Evolutionary conservation across 1,140 invertebrate species (phyloP).

Genomic region (Hestina assimilis): DNA sequence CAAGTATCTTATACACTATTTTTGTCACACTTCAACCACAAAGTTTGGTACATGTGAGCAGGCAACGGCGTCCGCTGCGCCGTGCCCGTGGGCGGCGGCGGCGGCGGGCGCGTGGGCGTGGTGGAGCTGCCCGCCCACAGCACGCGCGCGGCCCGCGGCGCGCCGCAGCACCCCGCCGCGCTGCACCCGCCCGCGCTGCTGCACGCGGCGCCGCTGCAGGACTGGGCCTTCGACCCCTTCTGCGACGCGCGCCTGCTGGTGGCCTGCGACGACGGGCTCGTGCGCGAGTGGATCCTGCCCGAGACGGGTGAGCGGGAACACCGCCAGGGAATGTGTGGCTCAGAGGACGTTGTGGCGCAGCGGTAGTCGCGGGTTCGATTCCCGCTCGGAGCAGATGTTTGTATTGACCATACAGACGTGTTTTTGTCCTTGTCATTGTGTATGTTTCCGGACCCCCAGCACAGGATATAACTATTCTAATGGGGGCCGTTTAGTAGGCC

Average conservation of each 20-base stretch:
- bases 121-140: slow-evolving; percentile 86
- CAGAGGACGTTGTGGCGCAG: too few species aligned
- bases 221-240: slow-evolving; percentile 97
- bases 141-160: slow-evolving; percentile 82
- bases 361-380: too few species aligned
- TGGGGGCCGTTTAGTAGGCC: too few species aligned
- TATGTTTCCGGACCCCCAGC: too few species aligned
- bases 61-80: slow-evolving; percentile 92
- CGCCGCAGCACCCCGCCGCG: slow-evolving; percentile 79
- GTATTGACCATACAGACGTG: too few species aligned
- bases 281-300: slow-evolving; percentile 91
- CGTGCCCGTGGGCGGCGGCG: slow-evolving; percentile 90
- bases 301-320: slow-evolving; percentile 58
- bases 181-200: slow-evolving; percentile 93
- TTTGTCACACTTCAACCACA: too few species aligned
- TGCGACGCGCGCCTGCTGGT: slow-evolving; percentile 88
- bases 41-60: slow-evolving; percentile 57
- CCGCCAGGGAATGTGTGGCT: not conserved
- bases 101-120: slow-evolving; percentile 93
- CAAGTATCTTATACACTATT: too few species aligned
- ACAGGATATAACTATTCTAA: too few species aligned
- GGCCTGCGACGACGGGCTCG: slow-evolving; percentile 93
- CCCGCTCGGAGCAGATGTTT: too few species aligned
- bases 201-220: slow-evolving; percentile 92
- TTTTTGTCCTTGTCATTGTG: too few species aligned